phyloP scores from a whole-genome alignment of 2,888 invertebrate genomes.

The Phengaris alcon region DNA sequence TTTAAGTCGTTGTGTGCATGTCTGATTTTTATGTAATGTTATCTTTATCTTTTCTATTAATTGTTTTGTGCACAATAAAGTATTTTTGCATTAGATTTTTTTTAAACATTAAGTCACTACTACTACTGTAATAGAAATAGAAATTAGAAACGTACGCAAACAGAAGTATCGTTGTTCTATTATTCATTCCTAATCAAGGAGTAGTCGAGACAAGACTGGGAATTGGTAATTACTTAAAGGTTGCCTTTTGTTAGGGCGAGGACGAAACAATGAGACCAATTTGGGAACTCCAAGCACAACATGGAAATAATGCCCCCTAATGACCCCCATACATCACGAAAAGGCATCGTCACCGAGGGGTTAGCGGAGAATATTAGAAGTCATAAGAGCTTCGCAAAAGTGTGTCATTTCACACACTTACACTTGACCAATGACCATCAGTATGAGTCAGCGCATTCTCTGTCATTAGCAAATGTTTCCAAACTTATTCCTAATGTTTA shows the following conservation, averaged over 20 bases:
- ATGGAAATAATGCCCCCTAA: slow-evolving; percentile 57
- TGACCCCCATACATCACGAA: slow-evolving; percentile 56
- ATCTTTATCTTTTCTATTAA: too few relatives aligned
- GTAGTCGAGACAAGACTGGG: slow-evolving; percentile 28
- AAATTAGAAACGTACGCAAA: not conserved
- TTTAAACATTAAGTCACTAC: not conserved
- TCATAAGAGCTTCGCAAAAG: slow-evolving; percentile 9
- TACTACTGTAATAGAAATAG: not conserved
- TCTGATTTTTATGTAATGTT: too few relatives aligned
- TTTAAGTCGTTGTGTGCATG: too few relatives aligned
- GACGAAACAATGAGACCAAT: slow-evolving; percentile 51
- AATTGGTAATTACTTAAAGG: slow-evolving; percentile 38
- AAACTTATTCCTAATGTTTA: slow-evolving; percentile 4
- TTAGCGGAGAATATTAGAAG: slow-evolving; percentile 4
- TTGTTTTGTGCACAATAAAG: too few relatives aligned
- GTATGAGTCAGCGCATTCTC: not conserved
- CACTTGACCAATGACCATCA: slow-evolving; percentile 5
- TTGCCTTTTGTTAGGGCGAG: slow-evolving; percentile 30
- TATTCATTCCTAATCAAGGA: slow-evolving; percentile 27
- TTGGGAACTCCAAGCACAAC: slow-evolving; percentile 48
- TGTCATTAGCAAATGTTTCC: not conserved
- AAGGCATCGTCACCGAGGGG: slow-evolving; percentile 21
- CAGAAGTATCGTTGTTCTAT: not conserved
- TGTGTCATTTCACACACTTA: slow-evolving; percentile 3
- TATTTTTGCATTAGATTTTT: not conserved